Base-by-base conservation (phyloP, 2,113 vertebrate species). In the Ascaphus truei region DNA sequence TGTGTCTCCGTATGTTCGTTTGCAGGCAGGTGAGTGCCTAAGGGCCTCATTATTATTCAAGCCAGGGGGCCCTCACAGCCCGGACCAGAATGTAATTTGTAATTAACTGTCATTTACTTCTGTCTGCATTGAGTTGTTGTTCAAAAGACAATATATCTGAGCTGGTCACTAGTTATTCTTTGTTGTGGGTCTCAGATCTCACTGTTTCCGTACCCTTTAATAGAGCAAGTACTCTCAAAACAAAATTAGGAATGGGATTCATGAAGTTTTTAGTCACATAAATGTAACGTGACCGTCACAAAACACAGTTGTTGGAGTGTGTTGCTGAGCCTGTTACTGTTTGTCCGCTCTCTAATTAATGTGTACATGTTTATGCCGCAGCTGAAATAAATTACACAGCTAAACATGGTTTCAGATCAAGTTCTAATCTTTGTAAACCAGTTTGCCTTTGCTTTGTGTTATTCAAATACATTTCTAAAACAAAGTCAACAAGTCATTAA, bases 81-180 rank as follows among this genome's bases (percentile, higher is more conserved):
- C 84, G 83, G 74, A 79, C 84, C 86, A 86, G 87, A 88, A 83
- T 87, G 88, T 90, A 88, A 89, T 92, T 92, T 90, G 89, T 92
- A 91, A 93, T 93, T 91, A 93, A 90, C 87, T 89, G 88, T 90
- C 89, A 89, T 92, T 92, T 91, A 90, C 86, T 85, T 86, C 84
- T 86, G 76, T 89, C 79, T 89, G 81, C 82, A 78, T 76, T 83
- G 87, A 86, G 87, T 90, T 85, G 85, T 82, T 88, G 86, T 89
- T 89, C 80, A 85, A 86, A 87, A 86, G 83, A 81, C 85, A 80
- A 77, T 81, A 77, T 72, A 80, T 76, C 77, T 74, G 79, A 77
- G 80, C 82, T 81, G 86, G 88, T 81, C 86, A 90, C 85, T 85
- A 65, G 74, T 72, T 78, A 69, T 39, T 69, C 88, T 86, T 86